A percentile compares a stretch with the other conserved stretches of the same genome.
Evolutionary conservation across 2,797 vertebrate genomes (phyloP).

Genomic region (Ispidina picta): DNA sequence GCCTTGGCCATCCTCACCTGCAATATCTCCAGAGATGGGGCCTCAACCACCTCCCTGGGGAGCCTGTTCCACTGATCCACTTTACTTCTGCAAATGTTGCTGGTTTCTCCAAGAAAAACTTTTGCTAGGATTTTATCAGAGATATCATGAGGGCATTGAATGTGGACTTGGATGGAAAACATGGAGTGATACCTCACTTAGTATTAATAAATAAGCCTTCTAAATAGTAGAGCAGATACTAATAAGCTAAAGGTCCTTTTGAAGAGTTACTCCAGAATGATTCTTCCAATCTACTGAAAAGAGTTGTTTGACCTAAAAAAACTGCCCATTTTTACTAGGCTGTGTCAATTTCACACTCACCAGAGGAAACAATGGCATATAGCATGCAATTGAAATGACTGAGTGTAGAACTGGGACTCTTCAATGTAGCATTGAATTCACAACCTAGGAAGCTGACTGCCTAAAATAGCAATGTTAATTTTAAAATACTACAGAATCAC

Average conservation of each 20-base stretch:
- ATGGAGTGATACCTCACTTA: neutral
- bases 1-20: no score
- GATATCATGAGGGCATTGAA: neutral
- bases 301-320: neutral
- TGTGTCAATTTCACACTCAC: neutral
- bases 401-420: neutral
- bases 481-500: neutral
- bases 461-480: neutral
- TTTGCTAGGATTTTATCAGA: neutral
- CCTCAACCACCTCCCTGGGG: no score
- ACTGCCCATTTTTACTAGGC: neutral
- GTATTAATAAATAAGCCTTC: neutral
- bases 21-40: no score
- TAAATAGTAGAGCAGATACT: neutral
- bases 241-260: neutral
- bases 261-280: neutral
- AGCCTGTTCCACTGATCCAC: no score
- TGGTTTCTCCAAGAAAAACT: neutral
- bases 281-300: neutral
- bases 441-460: neutral
- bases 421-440: constrained; percentile 4
- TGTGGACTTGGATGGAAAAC: neutral
- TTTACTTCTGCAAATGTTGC: neutral
- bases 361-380: neutral
- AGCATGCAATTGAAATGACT: neutral